Conservation (phyloP, 2,797 vertebrate genomes). For the Nannoperca australis region DNA sequence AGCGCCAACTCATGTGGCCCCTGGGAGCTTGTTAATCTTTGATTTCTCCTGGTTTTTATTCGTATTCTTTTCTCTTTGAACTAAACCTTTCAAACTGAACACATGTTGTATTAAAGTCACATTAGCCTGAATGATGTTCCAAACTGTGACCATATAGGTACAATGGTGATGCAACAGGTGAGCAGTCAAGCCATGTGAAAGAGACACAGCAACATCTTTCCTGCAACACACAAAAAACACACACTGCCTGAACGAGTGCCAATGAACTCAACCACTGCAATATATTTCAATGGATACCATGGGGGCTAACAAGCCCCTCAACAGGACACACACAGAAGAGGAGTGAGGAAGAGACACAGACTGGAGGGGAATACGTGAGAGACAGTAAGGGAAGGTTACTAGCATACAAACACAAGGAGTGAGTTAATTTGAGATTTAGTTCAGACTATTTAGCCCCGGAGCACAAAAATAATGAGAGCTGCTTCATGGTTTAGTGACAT, state of each 20-base stretch:
- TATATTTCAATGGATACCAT: no score
- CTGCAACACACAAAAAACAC: conserved; percentile 6
- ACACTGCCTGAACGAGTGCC: not conserved
- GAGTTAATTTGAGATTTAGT: conserved; percentile 9
- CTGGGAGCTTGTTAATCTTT: not conserved
- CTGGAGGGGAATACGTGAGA: not conserved
- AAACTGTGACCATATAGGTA: not conserved
- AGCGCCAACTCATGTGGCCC: not conserved
- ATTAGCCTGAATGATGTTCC: not conserved
- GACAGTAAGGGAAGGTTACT: not conserved
- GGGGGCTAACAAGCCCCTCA: not conserved
- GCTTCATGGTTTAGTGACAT: not conserved
- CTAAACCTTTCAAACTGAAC: not conserved
- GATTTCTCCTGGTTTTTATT: conserved; percentile 2
- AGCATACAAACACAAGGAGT: not conserved
- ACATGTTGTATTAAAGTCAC: not conserved
- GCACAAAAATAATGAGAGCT: conserved; percentile 13
- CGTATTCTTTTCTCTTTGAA: conserved; percentile 6
- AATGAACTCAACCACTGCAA: not conserved
- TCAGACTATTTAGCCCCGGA: conserved; percentile 9
- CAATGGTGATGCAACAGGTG: conserved; percentile 12
- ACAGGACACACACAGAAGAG: not conserved
- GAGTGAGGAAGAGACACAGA: not conserved
- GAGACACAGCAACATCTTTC: not conserved
- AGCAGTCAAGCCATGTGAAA: not conserved